Conservation (phyloP, 1,140 invertebrate species). For the Eurytemora carolleeae region DNA sequence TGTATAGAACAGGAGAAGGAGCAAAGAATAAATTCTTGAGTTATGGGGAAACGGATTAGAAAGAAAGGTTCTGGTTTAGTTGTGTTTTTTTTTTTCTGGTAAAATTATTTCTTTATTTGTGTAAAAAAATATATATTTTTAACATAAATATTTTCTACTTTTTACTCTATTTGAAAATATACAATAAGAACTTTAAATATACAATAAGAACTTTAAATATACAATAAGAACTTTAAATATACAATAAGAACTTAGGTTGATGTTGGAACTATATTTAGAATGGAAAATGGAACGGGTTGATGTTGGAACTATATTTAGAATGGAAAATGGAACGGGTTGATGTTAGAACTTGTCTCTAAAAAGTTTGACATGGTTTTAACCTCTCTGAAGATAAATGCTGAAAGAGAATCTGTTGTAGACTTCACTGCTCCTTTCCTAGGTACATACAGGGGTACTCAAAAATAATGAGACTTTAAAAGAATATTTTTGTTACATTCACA, state of each 20-base stretch:
- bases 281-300: conserved; percentile 94
- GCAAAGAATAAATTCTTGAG: too few species aligned
- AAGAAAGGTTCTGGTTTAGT: too few species aligned
- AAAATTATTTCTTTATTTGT: too few species aligned
- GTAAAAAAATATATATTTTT: conserved; percentile 2
- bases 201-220: background rate
- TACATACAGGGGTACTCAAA: too few species aligned
- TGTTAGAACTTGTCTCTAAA: conserved; percentile 33
- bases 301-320: conserved; percentile 42
- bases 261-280: conserved; percentile 42
- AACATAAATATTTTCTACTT: background rate
- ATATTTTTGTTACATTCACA: too few species aligned
- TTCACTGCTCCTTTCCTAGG: conserved; percentile 91
- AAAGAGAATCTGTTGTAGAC: conserved; percentile 44
- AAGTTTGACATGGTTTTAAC: conserved; percentile 87
- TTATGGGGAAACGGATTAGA: too few species aligned
- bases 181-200: conserved; percentile 2
- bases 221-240: background rate
- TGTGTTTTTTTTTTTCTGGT: too few species aligned
- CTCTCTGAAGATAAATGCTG: conserved; percentile 88
- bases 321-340: conserved; percentile 91
- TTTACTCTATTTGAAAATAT: background rate
- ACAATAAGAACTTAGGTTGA: background rate
- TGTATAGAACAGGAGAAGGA: too few species aligned
- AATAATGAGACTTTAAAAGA: too few species aligned